These are phyloP conservation scores for Drosophila ercepeae DNA, from an alignment of 1,140 invertebrate genomes.

Conservation along the genomic window DNA sequence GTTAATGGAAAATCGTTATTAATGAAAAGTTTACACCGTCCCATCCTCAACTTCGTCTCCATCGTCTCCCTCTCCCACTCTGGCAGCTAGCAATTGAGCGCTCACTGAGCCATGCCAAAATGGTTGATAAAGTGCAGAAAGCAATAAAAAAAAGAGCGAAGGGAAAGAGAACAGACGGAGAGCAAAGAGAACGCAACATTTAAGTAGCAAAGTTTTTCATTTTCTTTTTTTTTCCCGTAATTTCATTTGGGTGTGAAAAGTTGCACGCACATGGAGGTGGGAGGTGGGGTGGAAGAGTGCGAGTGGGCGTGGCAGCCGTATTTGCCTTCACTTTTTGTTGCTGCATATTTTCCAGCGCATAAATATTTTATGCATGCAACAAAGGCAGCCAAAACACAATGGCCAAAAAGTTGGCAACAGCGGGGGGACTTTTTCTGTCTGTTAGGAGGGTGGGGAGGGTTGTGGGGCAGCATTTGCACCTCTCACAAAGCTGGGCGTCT, in stretches of 20 bases:
- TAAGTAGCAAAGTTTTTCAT: slow-evolving; percentile 74
- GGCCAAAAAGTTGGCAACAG: slow-evolving; percentile 38
- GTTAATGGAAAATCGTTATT: slow-evolving; percentile 84
- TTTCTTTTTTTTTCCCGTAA: slow-evolving; percentile 56
- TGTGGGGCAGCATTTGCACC: slow-evolving; percentile 63
- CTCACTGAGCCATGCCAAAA: slow-evolving; percentile 72
- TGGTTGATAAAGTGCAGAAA: slow-evolving; percentile 77
- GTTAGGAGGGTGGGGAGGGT: slow-evolving; percentile 5
- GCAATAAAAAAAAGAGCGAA: slow-evolving; percentile 60
- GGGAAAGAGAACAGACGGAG: not conserved
- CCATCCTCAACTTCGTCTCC: not conserved
- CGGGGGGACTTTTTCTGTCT: slow-evolving; percentile 35
- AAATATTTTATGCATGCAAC: slow-evolving; percentile 81
- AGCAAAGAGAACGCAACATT: slow-evolving; percentile 61
- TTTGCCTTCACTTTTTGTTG: slow-evolving; percentile 46
- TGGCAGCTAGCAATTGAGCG: slow-evolving; percentile 62
- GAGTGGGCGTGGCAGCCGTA: slow-evolving; percentile 5
- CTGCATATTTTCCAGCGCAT: slow-evolving; percentile 77
- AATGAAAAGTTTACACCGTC: slow-evolving; percentile 80
- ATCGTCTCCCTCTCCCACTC: not conserved
- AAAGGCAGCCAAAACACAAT: slow-evolving; percentile 74
- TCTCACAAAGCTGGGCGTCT: slow-evolving; percentile 65
- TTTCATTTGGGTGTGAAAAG: slow-evolving; percentile 81
- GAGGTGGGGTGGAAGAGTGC: slow-evolving; percentile 1
- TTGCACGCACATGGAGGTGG: slow-evolving; percentile 65